These are phyloP conservation scores for Struthio camelus DNA, from an alignment of 2,113 vertebrate species.

Conservation along the genomic window DNA sequence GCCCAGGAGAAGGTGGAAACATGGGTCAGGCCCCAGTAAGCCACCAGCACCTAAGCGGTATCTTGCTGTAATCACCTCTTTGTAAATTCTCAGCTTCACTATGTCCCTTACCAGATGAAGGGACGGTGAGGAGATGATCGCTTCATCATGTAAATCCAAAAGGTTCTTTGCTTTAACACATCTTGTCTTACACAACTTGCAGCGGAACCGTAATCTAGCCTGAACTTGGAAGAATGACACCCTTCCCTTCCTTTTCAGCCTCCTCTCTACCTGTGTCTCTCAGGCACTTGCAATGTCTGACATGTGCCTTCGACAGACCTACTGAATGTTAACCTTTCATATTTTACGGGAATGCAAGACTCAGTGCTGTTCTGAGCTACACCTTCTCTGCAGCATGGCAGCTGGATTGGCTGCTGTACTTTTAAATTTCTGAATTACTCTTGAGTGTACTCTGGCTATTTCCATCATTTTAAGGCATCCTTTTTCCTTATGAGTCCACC, in stretches of 20 bases:
- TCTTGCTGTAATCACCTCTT: not conserved
- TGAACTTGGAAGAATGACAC: not conserved
- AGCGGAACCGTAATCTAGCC: not conserved
- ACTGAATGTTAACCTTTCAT: not conserved
- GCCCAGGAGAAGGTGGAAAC: not conserved
- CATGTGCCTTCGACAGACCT: not conserved
- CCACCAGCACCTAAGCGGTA: not conserved
- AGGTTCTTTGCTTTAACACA: not conserved
- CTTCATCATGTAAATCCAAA: not conserved
- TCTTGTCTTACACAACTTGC: not conserved
- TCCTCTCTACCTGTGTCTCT: not conserved
- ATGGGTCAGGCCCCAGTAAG: not conserved
- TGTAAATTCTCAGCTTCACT: not conserved
- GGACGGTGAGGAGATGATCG: not conserved
- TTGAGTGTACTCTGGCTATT: not conserved
- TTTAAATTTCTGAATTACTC: constrained; percentile 28
- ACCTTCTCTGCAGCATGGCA: not conserved
- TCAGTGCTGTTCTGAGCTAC: not conserved
- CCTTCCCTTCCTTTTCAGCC: not conserved
- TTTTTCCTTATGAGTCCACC: constrained; percentile 42
- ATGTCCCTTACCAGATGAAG: not conserved
- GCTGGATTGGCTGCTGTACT: not conserved
- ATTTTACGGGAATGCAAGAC: not conserved
- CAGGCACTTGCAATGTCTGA: not conserved
- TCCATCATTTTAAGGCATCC: constrained; percentile 14